phyloP scores from a whole-genome alignment of 2,113 vertebrate species.

The Podarcis raffonei region DNA sequence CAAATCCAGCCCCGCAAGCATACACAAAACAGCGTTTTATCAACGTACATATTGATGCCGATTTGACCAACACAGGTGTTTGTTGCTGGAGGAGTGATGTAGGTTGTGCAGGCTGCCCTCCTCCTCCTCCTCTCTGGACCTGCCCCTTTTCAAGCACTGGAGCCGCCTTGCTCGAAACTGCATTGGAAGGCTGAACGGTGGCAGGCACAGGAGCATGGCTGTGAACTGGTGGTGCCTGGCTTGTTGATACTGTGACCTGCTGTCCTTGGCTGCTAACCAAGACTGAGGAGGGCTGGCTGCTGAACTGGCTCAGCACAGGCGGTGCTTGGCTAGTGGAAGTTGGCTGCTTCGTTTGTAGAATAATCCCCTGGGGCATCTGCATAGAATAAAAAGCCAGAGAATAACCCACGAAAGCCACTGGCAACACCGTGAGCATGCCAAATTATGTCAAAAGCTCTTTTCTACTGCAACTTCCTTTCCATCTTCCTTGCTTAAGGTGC shows the following conservation, averaged over 20 bases:
- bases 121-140: slow-evolving; percentile 22
- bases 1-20: background rate
- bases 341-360: slow-evolving; percentile 76
- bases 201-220: slow-evolving; percentile 60
- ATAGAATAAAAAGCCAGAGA: slow-evolving; percentile 13
- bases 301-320: slow-evolving; percentile 57
- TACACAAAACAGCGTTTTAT: background rate
- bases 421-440: background rate
- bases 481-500: too few relatives aligned
- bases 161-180: slow-evolving; percentile 48
- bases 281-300: slow-evolving; percentile 63
- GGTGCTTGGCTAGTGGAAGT: slow-evolving; percentile 46
- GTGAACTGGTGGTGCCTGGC: slow-evolving; percentile 17
- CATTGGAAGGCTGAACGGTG: slow-evolving; percentile 61
- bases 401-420: background rate
- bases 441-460: background rate
- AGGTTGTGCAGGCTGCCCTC: slow-evolving; percentile 61
- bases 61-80: slow-evolving; percentile 80
- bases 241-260: slow-evolving; percentile 16
- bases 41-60: slow-evolving; percentile 69
- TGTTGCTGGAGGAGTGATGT: slow-evolving; percentile 75
- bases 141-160: background rate
- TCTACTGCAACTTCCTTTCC: too few relatives aligned
- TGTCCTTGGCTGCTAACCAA: slow-evolving; percentile 74
- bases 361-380: slow-evolving; percentile 86